Percentiles rank a stretch among this genome's conserved stretches.
phyloP scores from a whole-genome alignment of 2,797 vertebrate species.

The Artibeus lituratus region DNA sequence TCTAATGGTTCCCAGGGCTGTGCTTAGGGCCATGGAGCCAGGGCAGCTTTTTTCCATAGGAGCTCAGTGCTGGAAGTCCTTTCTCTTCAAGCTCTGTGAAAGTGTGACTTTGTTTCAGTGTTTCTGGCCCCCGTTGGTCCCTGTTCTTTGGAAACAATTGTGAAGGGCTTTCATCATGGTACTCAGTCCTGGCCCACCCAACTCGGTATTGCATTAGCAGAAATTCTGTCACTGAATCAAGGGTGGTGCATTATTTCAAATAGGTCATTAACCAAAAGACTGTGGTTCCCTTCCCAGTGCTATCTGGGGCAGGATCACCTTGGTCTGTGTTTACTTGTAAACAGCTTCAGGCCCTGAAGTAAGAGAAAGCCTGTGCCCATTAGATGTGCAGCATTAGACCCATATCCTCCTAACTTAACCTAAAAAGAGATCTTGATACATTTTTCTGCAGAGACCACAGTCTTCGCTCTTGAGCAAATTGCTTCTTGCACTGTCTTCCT shows the following conservation, averaged over 20 bases:
- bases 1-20: slow-evolving; percentile 49
- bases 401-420: not conserved
- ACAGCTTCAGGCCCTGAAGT: slow-evolving; percentile 19
- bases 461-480: slow-evolving; percentile 11
- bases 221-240: slow-evolving; percentile 28
- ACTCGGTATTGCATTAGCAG: not conserved
- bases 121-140: slow-evolving; percentile 56
- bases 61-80: not conserved
- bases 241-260: slow-evolving; percentile 50
- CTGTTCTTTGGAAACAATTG: slow-evolving; percentile 52
- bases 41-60: slow-evolving; percentile 16
- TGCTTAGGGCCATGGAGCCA: not conserved
- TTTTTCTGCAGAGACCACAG: slow-evolving; percentile 31
- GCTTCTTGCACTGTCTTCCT: not conserved
- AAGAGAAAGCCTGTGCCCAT: slow-evolving; percentile 40
- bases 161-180: slow-evolving; percentile 52
- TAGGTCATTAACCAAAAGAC: slow-evolving; percentile 40
- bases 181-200: slow-evolving; percentile 51
- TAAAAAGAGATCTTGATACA: not conserved
- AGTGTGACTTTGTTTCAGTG: slow-evolving; percentile 33
- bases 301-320: slow-evolving; percentile 34
- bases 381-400: not conserved
- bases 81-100: slow-evolving; percentile 33
- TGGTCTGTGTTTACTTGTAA: slow-evolving; percentile 60
- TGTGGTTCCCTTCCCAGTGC: not conserved